These are phyloP conservation scores for Micrasema minimum DNA, from an alignment of 1,140 invertebrate species.

Conservation along the genomic window DNA sequence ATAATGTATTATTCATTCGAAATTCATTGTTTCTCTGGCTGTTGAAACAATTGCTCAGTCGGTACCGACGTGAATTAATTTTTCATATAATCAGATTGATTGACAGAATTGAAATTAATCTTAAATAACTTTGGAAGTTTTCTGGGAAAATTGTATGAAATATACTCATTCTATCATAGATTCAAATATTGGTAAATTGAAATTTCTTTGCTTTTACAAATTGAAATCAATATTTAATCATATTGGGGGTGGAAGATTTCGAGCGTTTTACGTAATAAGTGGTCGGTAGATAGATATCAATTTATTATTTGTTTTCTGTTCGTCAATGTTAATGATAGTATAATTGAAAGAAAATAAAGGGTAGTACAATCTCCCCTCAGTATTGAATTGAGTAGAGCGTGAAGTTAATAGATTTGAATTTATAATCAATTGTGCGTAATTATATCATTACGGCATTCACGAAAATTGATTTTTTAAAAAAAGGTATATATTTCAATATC, in stretches of 20 bases:
- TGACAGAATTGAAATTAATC: slow-evolving; percentile 13
- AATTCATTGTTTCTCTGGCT: too few relatives aligned
- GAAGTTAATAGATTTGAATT: background rate
- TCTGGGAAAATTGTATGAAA: background rate
- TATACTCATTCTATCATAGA: background rate
- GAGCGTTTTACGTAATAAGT: slow-evolving; percentile 1
- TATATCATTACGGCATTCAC: too few relatives aligned
- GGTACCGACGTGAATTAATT: too few relatives aligned
- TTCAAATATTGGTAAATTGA: slow-evolving; percentile 4
- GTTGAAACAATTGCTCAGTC: too few relatives aligned
- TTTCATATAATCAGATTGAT: background rate
- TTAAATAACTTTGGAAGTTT: background rate
- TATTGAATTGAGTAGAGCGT: background rate
- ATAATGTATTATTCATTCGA: too few relatives aligned
- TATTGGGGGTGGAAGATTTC: background rate
- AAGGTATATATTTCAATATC: too few relatives aligned
- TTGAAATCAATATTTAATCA: slow-evolving; percentile 23
- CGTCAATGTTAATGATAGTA: slow-evolving; percentile 28
- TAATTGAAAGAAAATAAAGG: slow-evolving; percentile 43
- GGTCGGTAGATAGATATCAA: slow-evolving; percentile 11
- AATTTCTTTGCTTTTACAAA: slow-evolving; percentile 9
- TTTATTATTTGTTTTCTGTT: slow-evolving; percentile 25
- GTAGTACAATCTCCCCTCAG: background rate
- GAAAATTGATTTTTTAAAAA: too few relatives aligned
- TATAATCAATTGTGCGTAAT: background rate